Base-by-base conservation (phyloP, 2,888 invertebrate genomes). In the Aphelenchoides bicaudatus region DNA sequence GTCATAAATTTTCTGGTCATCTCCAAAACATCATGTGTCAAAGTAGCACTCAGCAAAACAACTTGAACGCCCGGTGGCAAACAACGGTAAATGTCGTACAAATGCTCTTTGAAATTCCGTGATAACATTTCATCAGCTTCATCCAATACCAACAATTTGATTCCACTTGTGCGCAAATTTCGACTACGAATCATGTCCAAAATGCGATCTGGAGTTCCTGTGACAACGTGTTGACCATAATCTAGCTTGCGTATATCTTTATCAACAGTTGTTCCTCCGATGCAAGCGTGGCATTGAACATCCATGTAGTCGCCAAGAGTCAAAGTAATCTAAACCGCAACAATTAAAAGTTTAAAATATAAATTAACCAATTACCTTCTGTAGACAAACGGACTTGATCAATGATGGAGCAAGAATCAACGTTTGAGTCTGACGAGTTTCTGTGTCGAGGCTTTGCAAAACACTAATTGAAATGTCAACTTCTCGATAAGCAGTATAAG, bases 1-100 rank as follows among this genome's bases (percentile, higher is more conserved):
- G 94, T 96, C 98, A 99, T 98, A 80, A 99, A 99, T 82, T 99
- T 99, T 63, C 90, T 91, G n/a, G 98, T 98, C 89, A 99, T 96
- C 84, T 99, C 96, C 46, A 98, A 85, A 70, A 99, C 96, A 83
- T 99, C 98, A 78, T 98, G 96, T 0, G 98, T 98, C 65, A 99
- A 83, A 47, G 98, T 99, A 50, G 98, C 98, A 55, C 94, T 94
- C 67, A 98, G 90, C 1, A 99, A 84, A 2, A 90, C 88, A 47
- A 98, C 96, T 59, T 77, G 78, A 23, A 93, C 94, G 3, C 91
- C 91, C 39, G 96, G 96, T 0, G 96, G 96, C 54, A 98, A 83
- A 81, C 94, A 94, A 70, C 96, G 86, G 82, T 98, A 98, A 0
- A 98, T 94, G 83, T 98, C 96, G 81, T 98, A 98, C 68, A 99